Evolutionary conservation across 2,797 vertebrate species (phyloP).

Genomic region (Micropoecilia bifurca): DNA sequence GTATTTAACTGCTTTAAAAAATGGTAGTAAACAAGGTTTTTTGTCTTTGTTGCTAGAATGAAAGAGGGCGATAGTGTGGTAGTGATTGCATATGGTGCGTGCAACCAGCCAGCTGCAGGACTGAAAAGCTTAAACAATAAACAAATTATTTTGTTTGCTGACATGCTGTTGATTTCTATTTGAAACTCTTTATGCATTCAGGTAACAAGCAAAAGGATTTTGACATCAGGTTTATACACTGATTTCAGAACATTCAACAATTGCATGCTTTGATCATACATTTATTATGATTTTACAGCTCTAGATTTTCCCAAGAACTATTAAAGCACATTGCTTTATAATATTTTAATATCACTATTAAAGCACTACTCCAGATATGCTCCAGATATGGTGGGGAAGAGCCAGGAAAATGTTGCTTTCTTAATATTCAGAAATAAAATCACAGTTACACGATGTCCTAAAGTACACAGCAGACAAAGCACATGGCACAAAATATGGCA

Average conservation of each 20-base stretch:
- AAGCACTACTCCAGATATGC: neutral
- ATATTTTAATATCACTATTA: too few species aligned
- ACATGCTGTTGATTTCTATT: neutral
- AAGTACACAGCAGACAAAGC: neutral
- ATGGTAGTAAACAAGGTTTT: neutral
- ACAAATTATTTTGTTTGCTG: neutral
- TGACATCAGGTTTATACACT: neutral
- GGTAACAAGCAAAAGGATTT: neutral
- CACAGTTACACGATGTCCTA: neutral
- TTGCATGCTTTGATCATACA: neutral
- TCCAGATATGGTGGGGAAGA: neutral
- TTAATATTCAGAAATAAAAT: neutral
- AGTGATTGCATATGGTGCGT: neutral
- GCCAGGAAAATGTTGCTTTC: neutral
- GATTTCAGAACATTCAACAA: neutral
- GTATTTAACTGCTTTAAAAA: neutral
- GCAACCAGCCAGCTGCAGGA: neutral
- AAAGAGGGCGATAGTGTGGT: neutral
- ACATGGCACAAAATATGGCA: neutral
- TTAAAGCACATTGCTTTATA: neutral
- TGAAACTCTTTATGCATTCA: neutral
- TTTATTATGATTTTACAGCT: neutral
- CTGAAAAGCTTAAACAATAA: neutral
- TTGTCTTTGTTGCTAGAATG: neutral
- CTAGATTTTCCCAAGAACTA: neutral